Base-by-base conservation (phyloP, 1,140 invertebrate genomes). In the Ditylenchus dipsaci region DNA sequence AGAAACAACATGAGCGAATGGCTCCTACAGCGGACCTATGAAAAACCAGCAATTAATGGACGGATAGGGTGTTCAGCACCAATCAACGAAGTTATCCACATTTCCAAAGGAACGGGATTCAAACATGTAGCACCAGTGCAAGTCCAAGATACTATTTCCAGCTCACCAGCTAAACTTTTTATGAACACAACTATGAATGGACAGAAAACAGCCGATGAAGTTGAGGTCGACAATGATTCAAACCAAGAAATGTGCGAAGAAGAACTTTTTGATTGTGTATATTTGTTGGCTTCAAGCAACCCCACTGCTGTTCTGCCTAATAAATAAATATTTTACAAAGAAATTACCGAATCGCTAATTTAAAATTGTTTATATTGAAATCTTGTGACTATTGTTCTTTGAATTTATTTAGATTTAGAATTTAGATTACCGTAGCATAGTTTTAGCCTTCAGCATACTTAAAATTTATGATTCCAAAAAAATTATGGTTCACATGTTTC, bases 1-100 rank as follows among this genome's bases (percentile, higher is more conserved):
- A 61, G 59, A 61, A 19, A 29, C 13, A 33, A 19, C 29, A 61
- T 61, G 19, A 61, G 29, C 13, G 59, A 61, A n/a, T 61, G 59
- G 59, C 8, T 61, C 1, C n/a, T 61, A 30, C 29, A 61, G 19
- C 3, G n/a, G n/a, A 26, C 29, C n/a, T 30, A 26, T 29, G 59
- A 61, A 29, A 61, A 30, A n/a, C 59, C 59, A 61, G 38, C 29
- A 30, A 26, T 19, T 21, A 53, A 21, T 53, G 49, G 49, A 21
- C 49, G 49, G 1, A 53, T 53, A 26, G 49, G 23, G 15, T 53
- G 3, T 21, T 5, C 49, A 53, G 49, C n/a, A 53, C 23, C n/a
- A 21, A 15, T 53, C 15, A 19, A 53, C 49, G 49, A 53, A 21
- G 23, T 53, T 15, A 53, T 26, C 23, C 49, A 53, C 23, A 53